Evolutionary conservation across 2,797 vertebrate species (phyloP).

Genomic region (Neosilurus hyrtlii): DNA sequence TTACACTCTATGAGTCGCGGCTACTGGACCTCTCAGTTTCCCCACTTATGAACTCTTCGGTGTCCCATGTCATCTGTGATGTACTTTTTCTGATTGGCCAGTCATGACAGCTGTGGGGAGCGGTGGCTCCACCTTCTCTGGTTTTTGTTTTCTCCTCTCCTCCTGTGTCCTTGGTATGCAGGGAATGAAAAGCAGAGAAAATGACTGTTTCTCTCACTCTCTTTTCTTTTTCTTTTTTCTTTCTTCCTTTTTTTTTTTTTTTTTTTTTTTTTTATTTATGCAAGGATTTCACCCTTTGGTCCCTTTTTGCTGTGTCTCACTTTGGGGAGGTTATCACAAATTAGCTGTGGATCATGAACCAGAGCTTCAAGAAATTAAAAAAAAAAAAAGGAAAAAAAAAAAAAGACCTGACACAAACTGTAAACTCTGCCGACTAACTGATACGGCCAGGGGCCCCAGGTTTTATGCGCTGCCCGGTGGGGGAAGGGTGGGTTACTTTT

Average conservation of each 20-base stretch:
- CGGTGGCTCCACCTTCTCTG: conserved; percentile 76
- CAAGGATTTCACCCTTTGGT: conserved; percentile 96
- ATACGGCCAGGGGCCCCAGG: conserved; percentile 75
- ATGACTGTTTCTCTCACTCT: conserved; percentile 78
- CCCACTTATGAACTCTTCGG: conserved; percentile 97
- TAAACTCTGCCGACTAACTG: conserved; percentile 72
- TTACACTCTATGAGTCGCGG: conserved; percentile 97
- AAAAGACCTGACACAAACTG: conserved; percentile 69
- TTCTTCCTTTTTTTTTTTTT: conserved; percentile 94
- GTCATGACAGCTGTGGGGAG: conserved; percentile 99
- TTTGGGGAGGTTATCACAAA: conserved; percentile 77
- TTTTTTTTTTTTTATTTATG: conserved; percentile 99
- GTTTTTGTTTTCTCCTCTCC: conserved; percentile 57
- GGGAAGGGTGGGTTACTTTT: conserved; percentile 83
- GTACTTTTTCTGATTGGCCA: conserved; percentile 99
- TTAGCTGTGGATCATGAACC: conserved; percentile 73
- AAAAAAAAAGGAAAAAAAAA: conserved; percentile 50
- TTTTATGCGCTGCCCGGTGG: conserved; percentile 86
- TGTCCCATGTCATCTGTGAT: conserved; percentile 99
- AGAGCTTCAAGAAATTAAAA: conserved; percentile 60
- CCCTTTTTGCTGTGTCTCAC: conserved; percentile 70
- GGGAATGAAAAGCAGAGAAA: conserved; percentile 89
- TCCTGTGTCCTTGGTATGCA: conserved; percentile 77
- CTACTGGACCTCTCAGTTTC: conserved; percentile 99
- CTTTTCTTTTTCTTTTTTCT: conserved; percentile 88